These are phyloP conservation scores for Nomada fabriciana DNA, from an alignment of 2,888 invertebrate species.

Conservation along the genomic window DNA sequence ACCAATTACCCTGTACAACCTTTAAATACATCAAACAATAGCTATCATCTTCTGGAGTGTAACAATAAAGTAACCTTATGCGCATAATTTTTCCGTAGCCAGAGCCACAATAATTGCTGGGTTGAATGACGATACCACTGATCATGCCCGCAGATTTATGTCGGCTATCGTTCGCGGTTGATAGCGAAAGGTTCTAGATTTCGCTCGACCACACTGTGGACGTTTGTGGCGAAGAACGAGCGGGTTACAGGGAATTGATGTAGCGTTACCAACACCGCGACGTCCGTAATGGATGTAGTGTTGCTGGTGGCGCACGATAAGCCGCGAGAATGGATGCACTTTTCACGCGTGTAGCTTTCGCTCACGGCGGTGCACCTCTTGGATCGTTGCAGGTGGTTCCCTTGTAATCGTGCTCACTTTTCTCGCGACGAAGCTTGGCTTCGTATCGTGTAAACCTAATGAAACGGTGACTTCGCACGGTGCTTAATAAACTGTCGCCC, in stretches of 20 bases:
- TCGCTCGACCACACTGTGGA: conserved; percentile 24
- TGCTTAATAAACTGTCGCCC: background rate
- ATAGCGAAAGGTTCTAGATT: conserved; percentile 48
- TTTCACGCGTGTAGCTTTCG: conserved; percentile 58
- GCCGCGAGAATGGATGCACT: conserved; percentile 58
- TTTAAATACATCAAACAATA: too few species aligned
- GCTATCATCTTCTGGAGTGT: too few species aligned
- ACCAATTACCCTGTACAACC: too few species aligned
- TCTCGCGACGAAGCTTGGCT: conserved; percentile 33
- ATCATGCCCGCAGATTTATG: conserved; percentile 22
- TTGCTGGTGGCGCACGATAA: conserved; percentile 57
- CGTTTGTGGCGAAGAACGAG: conserved; percentile 46
- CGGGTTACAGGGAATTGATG: conserved; percentile 55
- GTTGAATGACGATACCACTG: background rate
- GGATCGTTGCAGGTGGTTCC: conserved; percentile 36
- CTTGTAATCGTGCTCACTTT: conserved; percentile 51
- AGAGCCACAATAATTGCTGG: background rate
- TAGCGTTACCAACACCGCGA: conserved; percentile 59
- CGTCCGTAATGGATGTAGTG: conserved; percentile 55
- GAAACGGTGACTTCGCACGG: conserved; percentile 9
- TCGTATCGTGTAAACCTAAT: conserved; percentile 6
- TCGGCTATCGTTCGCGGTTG: conserved; percentile 43
- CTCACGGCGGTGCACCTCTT: conserved; percentile 44
- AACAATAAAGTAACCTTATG: too few species aligned
- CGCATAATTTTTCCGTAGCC: too few species aligned